Evolutionary conservation across 1,140 invertebrate genomes (phyloP).

Genomic region (Bombus sibiricus): DNA sequence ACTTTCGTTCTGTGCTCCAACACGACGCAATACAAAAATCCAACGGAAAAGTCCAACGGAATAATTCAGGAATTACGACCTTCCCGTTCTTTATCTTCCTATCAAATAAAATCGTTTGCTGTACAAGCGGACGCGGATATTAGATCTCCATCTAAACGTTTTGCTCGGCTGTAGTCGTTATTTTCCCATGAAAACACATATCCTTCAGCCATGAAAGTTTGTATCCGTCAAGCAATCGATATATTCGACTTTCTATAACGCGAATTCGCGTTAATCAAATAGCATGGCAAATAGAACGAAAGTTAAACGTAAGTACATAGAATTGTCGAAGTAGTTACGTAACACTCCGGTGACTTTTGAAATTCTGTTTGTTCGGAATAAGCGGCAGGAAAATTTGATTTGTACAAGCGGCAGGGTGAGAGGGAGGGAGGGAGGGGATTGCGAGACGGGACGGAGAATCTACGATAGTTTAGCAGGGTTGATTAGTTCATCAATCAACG

Average conservation of each 20-base stretch:
- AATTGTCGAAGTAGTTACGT: neutral
- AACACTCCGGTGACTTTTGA: neutral
- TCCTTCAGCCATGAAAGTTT: neutral
- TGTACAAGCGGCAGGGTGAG: neutral
- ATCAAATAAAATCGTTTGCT: constrained; percentile 1
- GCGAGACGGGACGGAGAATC: constrained; percentile 18
- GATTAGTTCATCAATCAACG: constrained; percentile 81
- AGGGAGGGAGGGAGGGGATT: neutral
- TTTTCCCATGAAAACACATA: neutral
- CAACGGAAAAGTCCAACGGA: constrained; percentile 6
- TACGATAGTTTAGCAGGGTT: constrained; percentile 64
- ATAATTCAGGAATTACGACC: constrained; percentile 17
- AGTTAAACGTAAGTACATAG: neutral
- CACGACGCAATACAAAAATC: constrained; percentile 14
- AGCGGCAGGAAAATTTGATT: constrained; percentile 49
- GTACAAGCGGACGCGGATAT: constrained; percentile 8
- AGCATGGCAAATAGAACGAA: neutral
- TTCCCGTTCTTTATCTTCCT: neutral
- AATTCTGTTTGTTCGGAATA: constrained; percentile 26
- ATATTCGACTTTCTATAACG: neutral
- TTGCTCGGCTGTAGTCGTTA: neutral
- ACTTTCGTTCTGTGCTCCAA: neutral
- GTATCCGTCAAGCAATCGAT: neutral
- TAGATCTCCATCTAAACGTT: neutral
- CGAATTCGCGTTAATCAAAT: neutral